These are phyloP conservation scores for Megalonaias nervosa DNA, from an alignment of 1,140 invertebrate genomes.

Conservation along the genomic window DNA sequence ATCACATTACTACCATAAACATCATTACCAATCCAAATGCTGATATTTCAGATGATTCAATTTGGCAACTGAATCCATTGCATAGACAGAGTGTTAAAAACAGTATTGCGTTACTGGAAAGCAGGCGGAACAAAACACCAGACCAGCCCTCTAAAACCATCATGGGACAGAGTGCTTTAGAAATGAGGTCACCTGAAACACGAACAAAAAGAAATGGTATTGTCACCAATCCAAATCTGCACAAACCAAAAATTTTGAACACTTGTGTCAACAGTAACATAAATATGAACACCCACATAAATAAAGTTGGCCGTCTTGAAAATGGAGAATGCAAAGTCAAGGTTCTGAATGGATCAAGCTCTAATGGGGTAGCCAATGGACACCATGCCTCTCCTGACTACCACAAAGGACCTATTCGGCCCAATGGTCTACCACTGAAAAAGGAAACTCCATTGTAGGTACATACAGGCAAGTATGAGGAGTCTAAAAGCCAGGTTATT, in stretches of 20 bases:
- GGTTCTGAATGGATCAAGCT: conserved; percentile 19
- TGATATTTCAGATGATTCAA: conserved; percentile 63
- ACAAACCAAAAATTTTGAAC: conserved; percentile 42
- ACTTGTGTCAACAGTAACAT: conserved; percentile 27
- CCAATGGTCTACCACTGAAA: conserved; percentile 82
- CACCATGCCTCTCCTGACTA: conserved; percentile 45
- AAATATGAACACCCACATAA: conserved; percentile 73
- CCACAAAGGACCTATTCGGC: conserved; percentile 73
- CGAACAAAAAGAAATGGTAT: conserved; percentile 84
- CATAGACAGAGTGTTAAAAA: conserved; percentile 53
- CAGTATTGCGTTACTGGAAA: conserved; percentile 43
- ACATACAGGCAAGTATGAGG: conserved; percentile 12
- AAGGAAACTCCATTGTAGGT: conserved; percentile 79
- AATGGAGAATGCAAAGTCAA: conserved; percentile 9
- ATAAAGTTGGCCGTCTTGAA: conserved; percentile 43
- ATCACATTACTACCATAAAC: conserved; percentile 55
- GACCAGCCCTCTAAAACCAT: conserved; percentile 54
- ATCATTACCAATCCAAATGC: conserved; percentile 67
- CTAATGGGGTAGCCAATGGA: conserved; percentile 8
- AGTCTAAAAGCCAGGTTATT: no score
- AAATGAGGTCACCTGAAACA: conserved; percentile 68
- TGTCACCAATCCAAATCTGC: conserved; percentile 91
- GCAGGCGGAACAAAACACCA: conserved; percentile 62
- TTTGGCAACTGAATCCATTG: conserved; percentile 61
- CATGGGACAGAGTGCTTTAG: conserved; percentile 61